phyloP scores from a whole-genome alignment of 2,797 vertebrate species.

The Melanotaenia pygmaea region DNA sequence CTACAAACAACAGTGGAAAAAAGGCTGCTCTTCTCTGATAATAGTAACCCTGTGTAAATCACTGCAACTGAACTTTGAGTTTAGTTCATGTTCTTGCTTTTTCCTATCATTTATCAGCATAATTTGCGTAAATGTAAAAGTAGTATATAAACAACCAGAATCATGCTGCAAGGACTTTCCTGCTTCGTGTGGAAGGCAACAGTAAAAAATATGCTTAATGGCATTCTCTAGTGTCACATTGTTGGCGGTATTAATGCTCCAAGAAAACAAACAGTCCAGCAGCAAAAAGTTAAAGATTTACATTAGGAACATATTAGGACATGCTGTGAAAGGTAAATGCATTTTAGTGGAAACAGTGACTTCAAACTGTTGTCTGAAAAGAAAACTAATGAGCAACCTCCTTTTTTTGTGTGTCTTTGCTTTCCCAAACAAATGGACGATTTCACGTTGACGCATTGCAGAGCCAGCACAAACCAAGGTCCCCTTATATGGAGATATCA shows the following conservation, averaged over 20 bases:
- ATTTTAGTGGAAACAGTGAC: slow-evolving; percentile 5
- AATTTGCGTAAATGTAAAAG: neutral
- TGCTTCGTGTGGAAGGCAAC: no score
- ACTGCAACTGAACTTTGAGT: neutral
- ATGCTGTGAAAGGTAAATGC: neutral
- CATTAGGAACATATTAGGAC: neutral
- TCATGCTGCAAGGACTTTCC: neutral
- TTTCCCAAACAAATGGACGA: slow-evolving; percentile 38
- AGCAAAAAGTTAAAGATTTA: neutral
- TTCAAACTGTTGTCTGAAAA: neutral
- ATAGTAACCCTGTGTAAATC: slow-evolving; percentile 38
- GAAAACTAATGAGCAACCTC: slow-evolving; percentile 5
- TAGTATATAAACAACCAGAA: neutral
- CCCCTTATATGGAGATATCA: slow-evolving; percentile 86
- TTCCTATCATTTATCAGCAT: neutral
- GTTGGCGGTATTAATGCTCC: neutral
- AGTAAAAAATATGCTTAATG: neutral
- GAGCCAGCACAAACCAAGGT: slow-evolving; percentile 81
- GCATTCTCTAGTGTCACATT: neutral
- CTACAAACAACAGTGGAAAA: neutral
- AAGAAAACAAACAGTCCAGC: slow-evolving; percentile 1
- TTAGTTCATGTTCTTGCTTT: neutral
- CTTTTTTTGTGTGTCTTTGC: slow-evolving; percentile 19
- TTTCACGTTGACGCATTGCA: slow-evolving; percentile 30
- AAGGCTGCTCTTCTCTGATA: slow-evolving; percentile 25